A percentile compares a stretch with the other conserved stretches of the same genome.
These are phyloP conservation scores for Onychomys torridus DNA, from an alignment of 2,797 vertebrate species.

Conservation along the genomic window DNA sequence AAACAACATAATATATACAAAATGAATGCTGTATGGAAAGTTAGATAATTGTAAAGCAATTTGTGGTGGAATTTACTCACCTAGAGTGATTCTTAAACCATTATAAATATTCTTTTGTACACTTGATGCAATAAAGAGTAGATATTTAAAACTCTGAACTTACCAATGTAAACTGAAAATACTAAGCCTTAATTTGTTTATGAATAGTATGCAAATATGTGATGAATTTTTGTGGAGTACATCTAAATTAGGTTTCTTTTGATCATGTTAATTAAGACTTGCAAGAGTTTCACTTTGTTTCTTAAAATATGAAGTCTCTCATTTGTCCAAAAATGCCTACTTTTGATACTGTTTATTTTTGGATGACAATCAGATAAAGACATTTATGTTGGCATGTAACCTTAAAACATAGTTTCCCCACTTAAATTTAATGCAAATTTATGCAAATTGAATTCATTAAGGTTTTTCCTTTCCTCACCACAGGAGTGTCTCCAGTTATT, in stretches of 20 bases:
- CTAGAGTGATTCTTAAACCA: background rate
- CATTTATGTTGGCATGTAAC: conserved; percentile 3
- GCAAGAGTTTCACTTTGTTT: background rate
- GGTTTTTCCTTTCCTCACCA: conserved; percentile 4
- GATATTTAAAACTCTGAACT: conserved; percentile 8
- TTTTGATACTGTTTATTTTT: conserved; percentile 17
- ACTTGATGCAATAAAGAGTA: background rate
- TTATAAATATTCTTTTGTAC: background rate
- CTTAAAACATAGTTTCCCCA: background rate
- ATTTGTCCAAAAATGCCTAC: background rate
- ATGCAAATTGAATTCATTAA: background rate
- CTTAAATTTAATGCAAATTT: conserved; percentile 19
- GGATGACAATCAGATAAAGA: background rate
- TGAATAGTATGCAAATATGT: conserved; percentile 6
- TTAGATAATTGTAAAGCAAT: background rate
- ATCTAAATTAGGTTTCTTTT: conserved; percentile 19
- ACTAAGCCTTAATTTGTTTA: background rate
- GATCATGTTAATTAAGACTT: conserved; percentile 42
- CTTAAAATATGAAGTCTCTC: background rate
- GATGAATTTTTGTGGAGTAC: background rate
- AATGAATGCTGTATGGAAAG: background rate
- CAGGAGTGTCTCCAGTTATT: conserved; percentile 24
- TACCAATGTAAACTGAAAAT: conserved; percentile 4
- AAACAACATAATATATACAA: background rate
- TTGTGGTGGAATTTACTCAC: background rate